These are phyloP conservation scores for Nymphicus hollandicus DNA, from an alignment of 2,113 vertebrate species.

Conservation along the genomic window DNA sequence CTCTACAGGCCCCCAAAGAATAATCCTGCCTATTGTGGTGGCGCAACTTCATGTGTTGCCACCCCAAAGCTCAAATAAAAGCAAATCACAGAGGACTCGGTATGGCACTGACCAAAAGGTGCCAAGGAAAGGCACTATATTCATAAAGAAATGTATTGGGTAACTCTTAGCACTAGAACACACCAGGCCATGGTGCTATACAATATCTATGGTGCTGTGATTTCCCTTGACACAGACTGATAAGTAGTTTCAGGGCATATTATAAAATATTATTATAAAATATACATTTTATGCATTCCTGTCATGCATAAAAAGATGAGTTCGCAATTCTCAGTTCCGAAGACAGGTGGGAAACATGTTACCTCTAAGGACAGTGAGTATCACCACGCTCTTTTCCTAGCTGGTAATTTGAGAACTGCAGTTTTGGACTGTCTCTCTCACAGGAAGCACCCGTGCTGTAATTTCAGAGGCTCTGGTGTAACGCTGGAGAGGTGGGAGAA, in stretches of 20 bases:
- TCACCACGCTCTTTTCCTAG: not conserved
- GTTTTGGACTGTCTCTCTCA: not conserved
- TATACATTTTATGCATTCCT: not conserved
- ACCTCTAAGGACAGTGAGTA: not conserved
- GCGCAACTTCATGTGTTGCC: not conserved
- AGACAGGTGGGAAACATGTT: not conserved
- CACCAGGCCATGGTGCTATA: not conserved
- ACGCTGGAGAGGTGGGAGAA: not conserved
- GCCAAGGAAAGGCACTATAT: not conserved
- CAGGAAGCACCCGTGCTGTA: fast-evolving
- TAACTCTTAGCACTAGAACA: not conserved
- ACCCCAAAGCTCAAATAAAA: not conserved
- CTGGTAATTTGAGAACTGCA: not conserved
- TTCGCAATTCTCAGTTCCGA: not conserved
- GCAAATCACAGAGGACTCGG: not conserved
- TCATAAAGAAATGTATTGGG: not conserved
- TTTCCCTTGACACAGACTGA: not conserved
- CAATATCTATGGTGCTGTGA: not conserved
- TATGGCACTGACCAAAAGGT: not conserved
- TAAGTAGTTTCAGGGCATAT: not conserved
- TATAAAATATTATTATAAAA: not conserved
- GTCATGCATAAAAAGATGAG: not conserved
- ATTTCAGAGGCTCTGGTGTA: fast-evolving
- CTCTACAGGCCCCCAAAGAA: not conserved
- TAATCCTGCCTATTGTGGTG: not conserved